Evolutionary conservation across 1,140 invertebrate genomes (phyloP), one percentile per base, ranked within the genome.

Genomic region (Drosophila orena): DNA sequence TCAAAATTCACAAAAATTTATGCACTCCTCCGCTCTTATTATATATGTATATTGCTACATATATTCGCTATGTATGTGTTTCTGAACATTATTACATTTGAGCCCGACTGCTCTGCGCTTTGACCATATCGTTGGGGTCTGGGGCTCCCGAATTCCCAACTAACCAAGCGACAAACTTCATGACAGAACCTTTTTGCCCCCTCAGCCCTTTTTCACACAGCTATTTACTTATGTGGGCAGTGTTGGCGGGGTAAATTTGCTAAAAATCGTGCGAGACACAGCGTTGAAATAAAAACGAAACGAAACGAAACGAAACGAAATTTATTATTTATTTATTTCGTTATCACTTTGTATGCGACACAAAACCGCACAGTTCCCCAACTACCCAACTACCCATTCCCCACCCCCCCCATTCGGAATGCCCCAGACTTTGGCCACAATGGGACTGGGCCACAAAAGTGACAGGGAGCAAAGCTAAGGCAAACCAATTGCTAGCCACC

Each of bases 261-360:
- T 83, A 62, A 78, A 81, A 83, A 83, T 61, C 79, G 56, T 56
- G 72, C 54, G 49, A 70, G 65, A 75, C 77, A 57, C 55, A 75
- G 69, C 69, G 68, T 79, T 66, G 65, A 88, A 88, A 88, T 83
- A 79, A 88, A 88, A 88, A 83, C 73, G 7, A 30, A 30, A 30
- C 30, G 30, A 30, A 30, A 30, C 7, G 58, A 77, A 88, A 79
- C 22, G 22, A 30, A 30, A 30, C 7, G 61, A 83, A 88, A 79
- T 88, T 79, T 88, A 88, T 88, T 89, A 89, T 88, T 88, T 86
- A 86, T 88, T 86, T 86, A 86, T 88, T 88, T 79, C 76, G 76
- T 89, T 88, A 88, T 88, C 83, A 88, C 84, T 86, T 88, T 86
- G 71, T 88, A 86, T 88, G 83, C 83, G 84, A 53, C 79, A 72